Percentiles rank a stretch among this genome's conserved stretches.
Evolutionary conservation across 1,140 invertebrate genomes (phyloP).

Genomic region (Drosophila bifasciata): DNA sequence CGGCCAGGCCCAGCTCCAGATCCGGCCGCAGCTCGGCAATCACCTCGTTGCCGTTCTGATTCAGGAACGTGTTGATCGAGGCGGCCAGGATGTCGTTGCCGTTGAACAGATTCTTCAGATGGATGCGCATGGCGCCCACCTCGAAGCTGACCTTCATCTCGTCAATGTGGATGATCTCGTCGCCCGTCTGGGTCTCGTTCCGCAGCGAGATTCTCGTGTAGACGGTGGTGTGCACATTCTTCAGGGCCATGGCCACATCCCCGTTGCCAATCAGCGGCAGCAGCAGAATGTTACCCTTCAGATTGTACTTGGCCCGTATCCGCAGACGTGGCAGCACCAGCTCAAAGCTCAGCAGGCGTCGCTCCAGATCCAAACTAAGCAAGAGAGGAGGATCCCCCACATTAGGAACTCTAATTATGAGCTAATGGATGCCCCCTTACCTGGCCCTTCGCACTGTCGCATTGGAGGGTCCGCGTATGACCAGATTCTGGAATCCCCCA

Average conservation of each 20-base stretch:
- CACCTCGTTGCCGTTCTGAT: conserved; percentile 93
- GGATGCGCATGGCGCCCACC: conserved; percentile 85
- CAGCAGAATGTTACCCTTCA: conserved; percentile 86
- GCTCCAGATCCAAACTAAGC: conserved; percentile 84
- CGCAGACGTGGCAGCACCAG: conserved; percentile 85
- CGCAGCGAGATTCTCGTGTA: conserved; percentile 84
- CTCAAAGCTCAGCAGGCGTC: conserved; percentile 85
- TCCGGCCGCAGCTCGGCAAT: conserved; percentile 93
- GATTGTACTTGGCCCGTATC: conserved; percentile 85
- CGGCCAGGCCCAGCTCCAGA: conserved; percentile 89
- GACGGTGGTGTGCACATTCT: conserved; percentile 85
- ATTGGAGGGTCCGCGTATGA: conserved; percentile 85
- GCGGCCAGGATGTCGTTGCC: conserved; percentile 85
- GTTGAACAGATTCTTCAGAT: conserved; percentile 86
- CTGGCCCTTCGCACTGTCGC: conserved; percentile 75
- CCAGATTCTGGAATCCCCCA: conserved; percentile 84
- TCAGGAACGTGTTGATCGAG: conserved; percentile 87
- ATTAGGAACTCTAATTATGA: background rate
- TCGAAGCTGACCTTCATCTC: conserved; percentile 86
- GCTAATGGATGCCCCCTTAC: conserved; percentile 29
- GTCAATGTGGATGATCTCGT: conserved; percentile 85
- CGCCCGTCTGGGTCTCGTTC: conserved; percentile 74
- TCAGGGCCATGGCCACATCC: conserved; percentile 84
- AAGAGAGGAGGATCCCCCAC: no score
- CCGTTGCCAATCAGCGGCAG: conserved; percentile 86